These are phyloP conservation scores for Bombylius major DNA, from an alignment of 2,888 invertebrate genomes.

Conservation along the genomic window DNA sequence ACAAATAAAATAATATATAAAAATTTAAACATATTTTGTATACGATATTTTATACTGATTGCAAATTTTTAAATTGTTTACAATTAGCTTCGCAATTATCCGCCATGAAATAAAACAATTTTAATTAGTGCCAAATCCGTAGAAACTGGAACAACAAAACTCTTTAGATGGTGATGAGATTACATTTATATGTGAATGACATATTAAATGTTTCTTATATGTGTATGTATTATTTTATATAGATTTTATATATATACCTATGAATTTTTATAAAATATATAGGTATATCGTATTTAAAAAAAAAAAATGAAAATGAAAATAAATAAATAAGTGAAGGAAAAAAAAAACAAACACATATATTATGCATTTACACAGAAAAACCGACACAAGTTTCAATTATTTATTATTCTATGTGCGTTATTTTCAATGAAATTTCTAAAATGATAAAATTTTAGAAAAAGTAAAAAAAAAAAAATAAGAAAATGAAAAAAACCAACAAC, in stretches of 20 bases:
- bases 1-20: no score
- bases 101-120: constrained; percentile 18
- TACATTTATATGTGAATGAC: not conserved
- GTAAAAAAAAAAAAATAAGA: no score
- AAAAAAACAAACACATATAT: no score
- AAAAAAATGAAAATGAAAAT: no score
- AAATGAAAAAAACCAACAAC: no score
- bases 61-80: constrained; percentile 7
- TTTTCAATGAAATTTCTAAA: constrained; percentile 1
- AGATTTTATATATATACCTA: no score
- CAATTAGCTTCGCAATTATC: constrained; percentile 18
- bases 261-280: no score
- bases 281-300: no score
- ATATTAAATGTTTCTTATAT: not conserved
- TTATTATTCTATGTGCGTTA: constrained; percentile 4
- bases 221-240: not conserved
- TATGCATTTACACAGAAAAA: not conserved
- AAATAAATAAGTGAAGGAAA: no score
- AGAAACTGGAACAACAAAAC: constrained; percentile 14
- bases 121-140: constrained; percentile 21
- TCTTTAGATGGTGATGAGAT: not conserved
- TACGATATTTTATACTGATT: not conserved
- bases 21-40: no score
- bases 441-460: no score
- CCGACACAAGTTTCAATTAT: not conserved